These are phyloP conservation scores for Drosophila dives DNA, from an alignment of 2,888 invertebrate genomes.

Conservation along the genomic window DNA sequence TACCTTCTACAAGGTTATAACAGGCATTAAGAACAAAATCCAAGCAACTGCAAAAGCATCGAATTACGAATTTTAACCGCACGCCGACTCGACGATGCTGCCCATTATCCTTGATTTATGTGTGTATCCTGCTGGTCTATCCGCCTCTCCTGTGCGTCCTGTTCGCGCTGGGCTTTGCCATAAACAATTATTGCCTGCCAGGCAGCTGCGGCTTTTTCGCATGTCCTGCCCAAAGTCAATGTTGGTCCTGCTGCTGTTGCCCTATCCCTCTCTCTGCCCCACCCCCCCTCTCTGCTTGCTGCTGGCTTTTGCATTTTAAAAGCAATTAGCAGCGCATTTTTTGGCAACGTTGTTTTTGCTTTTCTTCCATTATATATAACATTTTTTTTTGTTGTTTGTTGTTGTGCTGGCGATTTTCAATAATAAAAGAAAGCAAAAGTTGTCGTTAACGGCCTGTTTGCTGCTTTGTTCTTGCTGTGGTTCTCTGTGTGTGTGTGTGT, in stretches of 20 bases:
- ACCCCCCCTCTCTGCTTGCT: conserved; percentile 9
- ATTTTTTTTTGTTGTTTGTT: conserved; percentile 27
- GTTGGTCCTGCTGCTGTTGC: conserved; percentile 62
- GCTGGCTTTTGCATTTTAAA: conserved; percentile 76
- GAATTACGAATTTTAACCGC: conserved; percentile 76
- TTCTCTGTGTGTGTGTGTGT: neutral
- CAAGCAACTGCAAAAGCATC: conserved; percentile 74
- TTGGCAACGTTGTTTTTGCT: conserved; percentile 58
- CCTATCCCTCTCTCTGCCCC: neutral
- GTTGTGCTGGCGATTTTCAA: conserved; percentile 64
- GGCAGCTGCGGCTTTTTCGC: conserved; percentile 72
- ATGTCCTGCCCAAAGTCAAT: conserved; percentile 73
- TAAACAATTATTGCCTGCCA: conserved; percentile 71
- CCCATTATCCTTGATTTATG: conserved; percentile 79
- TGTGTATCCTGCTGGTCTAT: conserved; percentile 67
- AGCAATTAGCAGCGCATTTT: conserved; percentile 79
- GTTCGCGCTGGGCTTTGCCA: conserved; percentile 56
- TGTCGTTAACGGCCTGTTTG: conserved; percentile 52
- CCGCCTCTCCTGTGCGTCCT: conserved; percentile 32
- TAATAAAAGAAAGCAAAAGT: conserved; percentile 68
- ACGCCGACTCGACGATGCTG: conserved; percentile 71
- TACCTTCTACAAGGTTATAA: neutral
- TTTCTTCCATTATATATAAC: conserved; percentile 24
- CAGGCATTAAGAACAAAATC: conserved; percentile 32
- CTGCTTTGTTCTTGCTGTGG: conserved; percentile 31